phyloP scores from a whole-genome alignment of 2,113 vertebrate species.

The Laticauda colubrina region DNA sequence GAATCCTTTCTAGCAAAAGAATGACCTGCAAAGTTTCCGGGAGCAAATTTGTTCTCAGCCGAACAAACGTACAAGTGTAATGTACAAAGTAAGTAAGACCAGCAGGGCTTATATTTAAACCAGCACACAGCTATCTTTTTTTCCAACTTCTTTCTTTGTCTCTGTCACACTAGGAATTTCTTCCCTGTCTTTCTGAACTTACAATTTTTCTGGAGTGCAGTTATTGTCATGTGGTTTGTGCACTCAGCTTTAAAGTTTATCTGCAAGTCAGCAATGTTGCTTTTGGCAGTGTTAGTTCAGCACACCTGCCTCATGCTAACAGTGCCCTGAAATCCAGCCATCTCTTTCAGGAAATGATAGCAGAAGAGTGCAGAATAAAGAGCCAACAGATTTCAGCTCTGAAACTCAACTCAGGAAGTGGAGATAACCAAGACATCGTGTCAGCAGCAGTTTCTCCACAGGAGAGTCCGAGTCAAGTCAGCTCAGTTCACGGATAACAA shows the following conservation, averaged over 20 bases:
- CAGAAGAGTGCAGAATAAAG: not conserved
- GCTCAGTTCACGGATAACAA: not conserved
- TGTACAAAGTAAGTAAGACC: not conserved
- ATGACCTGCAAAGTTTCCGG: not conserved
- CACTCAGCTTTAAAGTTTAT: not conserved
- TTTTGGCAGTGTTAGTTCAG: not conserved
- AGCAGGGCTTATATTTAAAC: rapidly evolving
- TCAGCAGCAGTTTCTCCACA: not conserved
- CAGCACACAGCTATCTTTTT: not conserved
- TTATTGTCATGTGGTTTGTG: not conserved
- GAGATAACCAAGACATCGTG: not conserved
- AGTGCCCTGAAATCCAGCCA: not conserved
- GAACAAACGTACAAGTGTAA: not conserved
- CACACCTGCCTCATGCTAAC: not conserved
- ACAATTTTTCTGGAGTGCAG: not conserved
- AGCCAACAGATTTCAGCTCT: not conserved
- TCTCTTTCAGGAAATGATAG: not conserved
- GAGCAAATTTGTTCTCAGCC: not conserved
- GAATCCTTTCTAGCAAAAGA: not conserved
- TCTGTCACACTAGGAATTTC: not conserved
- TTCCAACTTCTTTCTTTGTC: not conserved
- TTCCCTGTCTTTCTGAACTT: not conserved
- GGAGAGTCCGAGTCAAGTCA: not conserved
- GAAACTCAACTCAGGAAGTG: not conserved
- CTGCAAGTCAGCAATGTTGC: not conserved